A percentile compares a stretch with the other conserved stretches of the same genome.
Evolutionary conservation across 2,113 vertebrate species (phyloP).

Genomic region (Mormyrus lacerda): DNA sequence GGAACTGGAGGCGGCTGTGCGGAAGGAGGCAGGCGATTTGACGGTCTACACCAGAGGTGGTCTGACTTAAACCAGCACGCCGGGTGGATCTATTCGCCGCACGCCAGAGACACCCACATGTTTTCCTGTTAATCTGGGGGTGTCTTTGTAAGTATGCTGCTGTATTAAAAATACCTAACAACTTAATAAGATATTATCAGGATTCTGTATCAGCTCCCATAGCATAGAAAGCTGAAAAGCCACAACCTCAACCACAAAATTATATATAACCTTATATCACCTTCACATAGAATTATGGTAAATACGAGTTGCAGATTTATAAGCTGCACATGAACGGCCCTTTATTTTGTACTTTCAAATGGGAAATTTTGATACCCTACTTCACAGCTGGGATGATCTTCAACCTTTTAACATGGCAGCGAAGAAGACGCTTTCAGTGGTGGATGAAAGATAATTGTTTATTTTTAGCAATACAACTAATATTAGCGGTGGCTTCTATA

Average conservation of each 20-base stretch:
- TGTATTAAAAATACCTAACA: neutral
- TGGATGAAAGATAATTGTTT: neutral
- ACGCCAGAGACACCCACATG: neutral
- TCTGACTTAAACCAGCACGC: neutral
- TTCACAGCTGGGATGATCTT: neutral
- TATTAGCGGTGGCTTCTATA: neutral
- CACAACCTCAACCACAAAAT: neutral
- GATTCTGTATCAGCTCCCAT: neutral
- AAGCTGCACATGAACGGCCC: neutral
- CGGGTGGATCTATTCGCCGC: neutral
- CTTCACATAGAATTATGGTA: neutral
- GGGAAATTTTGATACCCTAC: neutral
- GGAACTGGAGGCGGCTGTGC: neutral
- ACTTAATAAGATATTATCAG: neutral
- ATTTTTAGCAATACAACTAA: neutral
- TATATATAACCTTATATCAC: neutral
- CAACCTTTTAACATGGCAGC: neutral
- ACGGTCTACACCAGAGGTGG: neutral
- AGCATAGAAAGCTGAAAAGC: neutral
- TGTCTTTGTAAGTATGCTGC: neutral
- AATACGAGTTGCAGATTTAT: neutral
- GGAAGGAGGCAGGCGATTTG: neutral
- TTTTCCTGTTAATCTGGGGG: neutral
- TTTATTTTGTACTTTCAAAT: neutral
- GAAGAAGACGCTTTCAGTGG: neutral